Percentiles rank a stretch among this genome's conserved stretches.
Conservation (phyloP, 2,113 vertebrate species). For the Cranoglanis bouderius region DNA sequence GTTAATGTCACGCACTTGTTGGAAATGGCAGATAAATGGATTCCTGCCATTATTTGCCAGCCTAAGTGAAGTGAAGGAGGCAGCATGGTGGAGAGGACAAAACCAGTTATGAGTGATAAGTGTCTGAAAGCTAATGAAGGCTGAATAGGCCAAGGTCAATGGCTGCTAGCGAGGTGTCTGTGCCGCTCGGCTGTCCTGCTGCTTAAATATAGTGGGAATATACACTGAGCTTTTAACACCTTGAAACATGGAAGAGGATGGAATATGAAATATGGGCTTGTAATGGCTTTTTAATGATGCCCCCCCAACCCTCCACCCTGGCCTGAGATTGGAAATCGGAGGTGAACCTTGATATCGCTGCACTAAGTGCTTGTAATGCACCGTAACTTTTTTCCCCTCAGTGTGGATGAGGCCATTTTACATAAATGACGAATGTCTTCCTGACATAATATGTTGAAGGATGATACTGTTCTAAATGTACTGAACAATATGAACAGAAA, state of each 20-base stretch:
- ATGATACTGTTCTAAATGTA: slow-evolving; percentile 63
- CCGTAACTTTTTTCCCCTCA: slow-evolving; percentile 76
- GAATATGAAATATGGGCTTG: slow-evolving; percentile 79
- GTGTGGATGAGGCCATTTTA: slow-evolving; percentile 72
- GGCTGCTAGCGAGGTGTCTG: slow-evolving; percentile 75
- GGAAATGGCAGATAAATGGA: slow-evolving; percentile 87
- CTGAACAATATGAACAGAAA: slow-evolving; percentile 32
- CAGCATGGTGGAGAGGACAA: slow-evolving; percentile 77
- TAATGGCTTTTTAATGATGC: slow-evolving; percentile 84
- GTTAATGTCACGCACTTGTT: slow-evolving; percentile 82
- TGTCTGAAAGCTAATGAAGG: slow-evolving; percentile 85
- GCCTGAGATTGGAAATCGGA: slow-evolving; percentile 80
- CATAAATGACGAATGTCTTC: slow-evolving; percentile 71
- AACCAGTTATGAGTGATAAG: slow-evolving; percentile 84
- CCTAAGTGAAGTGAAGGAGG: slow-evolving; percentile 82
- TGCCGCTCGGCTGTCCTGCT: slow-evolving; percentile 72
- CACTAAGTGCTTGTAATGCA: slow-evolving; percentile 81
- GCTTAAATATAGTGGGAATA: slow-evolving; percentile 81
- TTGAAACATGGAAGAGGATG: slow-evolving; percentile 78
- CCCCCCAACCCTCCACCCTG: slow-evolving; percentile 76
- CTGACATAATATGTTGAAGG: slow-evolving; percentile 63
- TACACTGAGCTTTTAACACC: slow-evolving; percentile 83
- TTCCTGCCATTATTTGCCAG: slow-evolving; percentile 81
- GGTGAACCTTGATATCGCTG: slow-evolving; percentile 82
- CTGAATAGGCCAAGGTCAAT: slow-evolving; percentile 81